These are phyloP conservation scores for Neofelis nebulosa DNA, from an alignment of 2,113 vertebrate species.

Conservation along the genomic window DNA sequence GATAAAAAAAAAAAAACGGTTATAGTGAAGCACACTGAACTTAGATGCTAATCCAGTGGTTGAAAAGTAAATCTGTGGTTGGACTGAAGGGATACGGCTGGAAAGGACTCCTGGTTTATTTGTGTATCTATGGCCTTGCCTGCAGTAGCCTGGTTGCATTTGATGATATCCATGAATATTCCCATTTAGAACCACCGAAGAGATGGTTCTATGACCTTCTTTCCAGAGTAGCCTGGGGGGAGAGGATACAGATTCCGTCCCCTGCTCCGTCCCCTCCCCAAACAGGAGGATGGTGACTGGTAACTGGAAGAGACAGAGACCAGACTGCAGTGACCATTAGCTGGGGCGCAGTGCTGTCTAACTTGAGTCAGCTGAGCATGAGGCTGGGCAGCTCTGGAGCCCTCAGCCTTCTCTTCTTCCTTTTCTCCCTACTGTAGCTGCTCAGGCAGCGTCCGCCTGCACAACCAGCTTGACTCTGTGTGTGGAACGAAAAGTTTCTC, in stretches of 20 bases:
- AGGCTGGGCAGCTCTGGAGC: not conserved
- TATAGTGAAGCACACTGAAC: not conserved
- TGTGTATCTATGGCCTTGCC: not conserved
- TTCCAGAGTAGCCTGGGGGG: not conserved
- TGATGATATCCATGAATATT: not conserved
- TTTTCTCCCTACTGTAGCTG: not conserved
- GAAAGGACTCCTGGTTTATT: not conserved
- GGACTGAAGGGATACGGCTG: not conserved
- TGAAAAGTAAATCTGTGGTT: not conserved
- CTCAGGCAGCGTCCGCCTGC: not conserved
- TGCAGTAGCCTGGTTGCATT: no score
- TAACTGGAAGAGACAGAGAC: not conserved
- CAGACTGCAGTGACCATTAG: not conserved
- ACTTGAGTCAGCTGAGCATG: not conserved
- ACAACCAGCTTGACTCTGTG: not conserved
- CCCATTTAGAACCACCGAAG: not conserved
- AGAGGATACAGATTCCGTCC: not conserved
- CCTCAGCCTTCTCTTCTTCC: not conserved
- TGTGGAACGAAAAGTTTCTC: not conserved
- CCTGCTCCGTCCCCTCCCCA: not conserved
- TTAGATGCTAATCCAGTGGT: not conserved
- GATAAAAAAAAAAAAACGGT: not conserved
- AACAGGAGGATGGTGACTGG: not conserved
- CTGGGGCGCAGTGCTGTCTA: not conserved
- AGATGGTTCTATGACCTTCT: not conserved